Evolutionary conservation across 2,888 invertebrate genomes (phyloP), one percentile per base, ranked within the genome.

Genomic region (Griposia aprilina): DNA sequence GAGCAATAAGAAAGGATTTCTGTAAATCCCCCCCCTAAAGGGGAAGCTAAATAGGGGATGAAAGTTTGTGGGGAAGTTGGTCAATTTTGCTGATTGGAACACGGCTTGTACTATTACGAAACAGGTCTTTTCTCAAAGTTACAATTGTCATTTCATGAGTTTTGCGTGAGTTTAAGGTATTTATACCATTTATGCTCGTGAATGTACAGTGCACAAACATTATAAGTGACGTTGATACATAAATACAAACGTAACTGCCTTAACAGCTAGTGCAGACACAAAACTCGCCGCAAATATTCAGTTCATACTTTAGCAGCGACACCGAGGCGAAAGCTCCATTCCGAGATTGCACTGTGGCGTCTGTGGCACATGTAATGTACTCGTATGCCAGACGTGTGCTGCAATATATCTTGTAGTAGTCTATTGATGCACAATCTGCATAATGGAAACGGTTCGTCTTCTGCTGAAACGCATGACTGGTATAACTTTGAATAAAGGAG

Each of bases 361-460:
- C 36, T 63, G 57, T 41, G 63, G 57, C 74, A 59, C 60, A 78
- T 76, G 50, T 78, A 82, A 76, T 84, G 63, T 81, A 69, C 63
- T 63, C 15, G 26, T n/a, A 15, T 55, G 60, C 50, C 50, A 73
- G 69, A 55, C 69, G 30, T 65, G 15, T 48, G 30, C 65, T 55
- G 62, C 48, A 23, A 86, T 79, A 74, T 65, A 83, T 77, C 69
- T 77, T 26, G 2, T 67, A 10, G 65, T 60, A 57, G 50, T 60
- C 36, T 72, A 83, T 78, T 66, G 55, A 70, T 74, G 45, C 30
- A 83, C 79, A 80, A 84, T 84, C 52, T 84, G 15, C 45, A 20
- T 74, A 70, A 78, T 79, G 67, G 71, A 62, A 62, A 68, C 17
- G 1, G n/a, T 76, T 66, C 23, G 11, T 55, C 48, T 36, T 78